Base-by-base conservation (phyloP, 2,888 invertebrate genomes). In the Amphipoea lucens region DNA sequence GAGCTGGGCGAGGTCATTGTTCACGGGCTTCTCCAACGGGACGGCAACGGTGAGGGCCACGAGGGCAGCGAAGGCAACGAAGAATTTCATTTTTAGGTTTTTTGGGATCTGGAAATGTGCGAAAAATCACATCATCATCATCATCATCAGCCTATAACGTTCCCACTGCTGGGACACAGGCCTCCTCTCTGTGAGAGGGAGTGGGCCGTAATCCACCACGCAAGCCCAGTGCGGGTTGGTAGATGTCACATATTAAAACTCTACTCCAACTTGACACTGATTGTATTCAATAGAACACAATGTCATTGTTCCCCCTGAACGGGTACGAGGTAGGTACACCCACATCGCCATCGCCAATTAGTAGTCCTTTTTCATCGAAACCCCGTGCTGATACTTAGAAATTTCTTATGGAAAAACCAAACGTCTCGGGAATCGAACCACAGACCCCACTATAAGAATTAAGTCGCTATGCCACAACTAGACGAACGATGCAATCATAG, bases 61-160 rank as follows among this genome's bases (percentile, higher is more conserved):
- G 79, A 94, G 74, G 84, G 93, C 91, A 78, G 89, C 91, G 89
- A 95, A 92, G 63, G 91, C 94, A 78, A 94, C 79, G 90, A 94
- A 89, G 92, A 92, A 93, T 92, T 95, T 95, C 95, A 95, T 95
- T 80, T 91, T 92, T 87, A 0, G 48, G 12, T 1, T 66, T 60
- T 75, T 76, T 51, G 29, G 14, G 20, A 81, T 78, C 91, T 93
- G 94, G 85, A 54, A 90, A 89, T 70, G n/a, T n/a, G 0, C 17
- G 9, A 40, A n/a, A n/a, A 11, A 57, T 42, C 1, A 57, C n/a
- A 17, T 57, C 29, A 29, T 29, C 29, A 29, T 29, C 29, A 29
- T 29, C 29, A 29, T 29, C 29, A 29, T 29, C 29, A 29, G 29
- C 29, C 29, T 29, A 29, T 29, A 29, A 29, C 29, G 29, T 29